Percentiles rank a stretch among this genome's conserved stretches.
These are phyloP conservation scores for Poecilus cupreus DNA, from an alignment of 2,888 invertebrate species.

Conservation along the genomic window DNA sequence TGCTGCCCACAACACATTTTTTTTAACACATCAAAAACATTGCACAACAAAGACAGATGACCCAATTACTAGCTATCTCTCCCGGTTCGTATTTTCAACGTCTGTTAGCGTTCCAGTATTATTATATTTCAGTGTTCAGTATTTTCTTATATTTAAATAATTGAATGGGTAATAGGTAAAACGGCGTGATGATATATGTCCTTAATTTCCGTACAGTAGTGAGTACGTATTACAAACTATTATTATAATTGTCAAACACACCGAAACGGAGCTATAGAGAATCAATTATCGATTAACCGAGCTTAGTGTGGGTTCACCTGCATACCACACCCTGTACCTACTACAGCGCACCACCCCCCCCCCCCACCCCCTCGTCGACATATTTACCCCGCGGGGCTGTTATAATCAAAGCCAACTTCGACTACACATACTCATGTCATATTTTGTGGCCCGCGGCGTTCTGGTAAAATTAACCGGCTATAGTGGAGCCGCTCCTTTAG, in stretches of 20 bases:
- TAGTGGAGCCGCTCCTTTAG: not conserved
- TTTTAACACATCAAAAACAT: too few species aligned
- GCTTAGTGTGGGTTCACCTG: slow-evolving; percentile 6
- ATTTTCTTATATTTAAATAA: too few species aligned
- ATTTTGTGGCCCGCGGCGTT: slow-evolving; percentile 19
- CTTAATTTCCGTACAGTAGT: too few species aligned
- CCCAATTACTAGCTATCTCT: too few species aligned
- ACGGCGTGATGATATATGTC: too few species aligned
- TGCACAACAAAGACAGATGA: too few species aligned
- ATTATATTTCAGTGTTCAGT: too few species aligned
- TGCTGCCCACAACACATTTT: too few species aligned
- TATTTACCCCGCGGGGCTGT: slow-evolving; percentile 12
- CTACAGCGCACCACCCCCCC: not conserved
- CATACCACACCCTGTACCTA: slow-evolving; percentile 8
- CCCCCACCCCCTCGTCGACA: not conserved
- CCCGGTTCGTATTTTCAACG: too few species aligned
- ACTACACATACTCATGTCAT: slow-evolving; percentile 43
- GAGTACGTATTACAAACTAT: not conserved
- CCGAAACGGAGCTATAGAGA: not conserved
- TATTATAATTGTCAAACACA: not conserved
- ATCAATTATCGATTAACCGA: slow-evolving; percentile 21
- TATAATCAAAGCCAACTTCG: slow-evolving; percentile 51
- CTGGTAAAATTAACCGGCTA: slow-evolving; percentile 20
- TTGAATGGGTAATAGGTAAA: too few species aligned
- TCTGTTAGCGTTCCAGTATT: too few species aligned